Evolutionary conservation across 92 coral and sea anemone species (phyloP), one percentile per base, ranked within the genome.

Genomic region (Epizoanthus rinbou): DNA sequence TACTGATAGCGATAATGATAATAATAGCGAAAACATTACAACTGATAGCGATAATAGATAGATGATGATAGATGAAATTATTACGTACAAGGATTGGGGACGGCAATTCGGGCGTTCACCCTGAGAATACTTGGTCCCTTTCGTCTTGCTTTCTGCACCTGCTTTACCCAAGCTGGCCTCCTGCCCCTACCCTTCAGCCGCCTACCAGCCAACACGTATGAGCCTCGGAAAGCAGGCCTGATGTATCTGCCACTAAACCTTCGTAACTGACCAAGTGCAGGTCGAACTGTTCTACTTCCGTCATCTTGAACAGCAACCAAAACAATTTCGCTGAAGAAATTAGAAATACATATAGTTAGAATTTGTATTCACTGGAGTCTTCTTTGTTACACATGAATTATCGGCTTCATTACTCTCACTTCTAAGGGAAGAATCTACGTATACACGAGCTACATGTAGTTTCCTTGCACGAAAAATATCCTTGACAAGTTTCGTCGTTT

Each of bases 71-170:
- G 2, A 8, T 18, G 1, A 4, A 11, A 65, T 21, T 23, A 22
- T 65, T 72, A 72, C 76, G 57, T 75, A 75, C 80, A 54, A 1
- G 80, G 67, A 9, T 75, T 75, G 19, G 47, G 80, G 35, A 35
- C 50, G n/a, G 67, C 43, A 33, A 75, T 9, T 39, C 67, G 57
- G 6, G 67, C 80, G 15, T 52, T 75, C 37, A 75, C 80, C 60
- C 33, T 60, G 53, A 75, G 47, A 33, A 75, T 3, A 15, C 80
- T 75, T 17, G 80, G 80, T 8, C 80, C 80, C 53, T 33, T 75
- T 10, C 67, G 59, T 33, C 80, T 57, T 75, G 80, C 66, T n/a
- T 75, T 75, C 68, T 75, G 80, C n/a, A 75, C 80, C 64, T 75
- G 80, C 22, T 75, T 75, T 8, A 75, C 17, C 80, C 80, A 75